phyloP scores from a whole-genome alignment of 2,888 invertebrate species.

The Erebia aethiops region DNA sequence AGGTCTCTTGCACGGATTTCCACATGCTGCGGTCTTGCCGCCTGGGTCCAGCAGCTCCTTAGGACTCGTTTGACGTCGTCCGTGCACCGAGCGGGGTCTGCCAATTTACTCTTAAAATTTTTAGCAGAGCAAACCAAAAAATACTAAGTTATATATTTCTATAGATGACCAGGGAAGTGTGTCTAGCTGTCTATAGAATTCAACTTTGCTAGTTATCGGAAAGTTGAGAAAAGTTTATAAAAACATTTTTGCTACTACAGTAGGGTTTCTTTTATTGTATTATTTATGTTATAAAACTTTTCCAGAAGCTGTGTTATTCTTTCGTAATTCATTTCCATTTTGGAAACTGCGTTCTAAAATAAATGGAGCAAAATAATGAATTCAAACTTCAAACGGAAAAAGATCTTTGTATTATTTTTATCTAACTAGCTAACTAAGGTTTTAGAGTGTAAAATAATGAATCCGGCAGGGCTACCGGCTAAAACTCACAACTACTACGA shows the following conservation, averaged over 20 bases:
- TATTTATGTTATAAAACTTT: neutral
- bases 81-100: no score
- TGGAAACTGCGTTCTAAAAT: neutral
- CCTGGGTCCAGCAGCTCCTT: no score
- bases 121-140: neutral
- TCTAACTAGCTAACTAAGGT: no score
- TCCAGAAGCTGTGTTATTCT: neutral
- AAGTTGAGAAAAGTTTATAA: conserved; percentile 10
- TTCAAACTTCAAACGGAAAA: neutral
- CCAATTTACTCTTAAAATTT: no score
- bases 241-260: neutral
- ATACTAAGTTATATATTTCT: neutral
- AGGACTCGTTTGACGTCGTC: no score
- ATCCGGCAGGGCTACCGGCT: no score
- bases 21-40: no score
- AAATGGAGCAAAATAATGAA: neutral
- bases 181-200: neutral
- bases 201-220: conserved; percentile 19
- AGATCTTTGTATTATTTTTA: neutral
- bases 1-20: no score
- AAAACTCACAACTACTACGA: no score
- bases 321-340: neutral
- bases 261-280: conserved; percentile 3
- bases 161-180: neutral
- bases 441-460: no score